A percentile compares a stretch with the other conserved stretches of the same genome.
phyloP scores from a whole-genome alignment of 2,113 vertebrate species.

The Sinocyclocheilus rhinocerous region DNA sequence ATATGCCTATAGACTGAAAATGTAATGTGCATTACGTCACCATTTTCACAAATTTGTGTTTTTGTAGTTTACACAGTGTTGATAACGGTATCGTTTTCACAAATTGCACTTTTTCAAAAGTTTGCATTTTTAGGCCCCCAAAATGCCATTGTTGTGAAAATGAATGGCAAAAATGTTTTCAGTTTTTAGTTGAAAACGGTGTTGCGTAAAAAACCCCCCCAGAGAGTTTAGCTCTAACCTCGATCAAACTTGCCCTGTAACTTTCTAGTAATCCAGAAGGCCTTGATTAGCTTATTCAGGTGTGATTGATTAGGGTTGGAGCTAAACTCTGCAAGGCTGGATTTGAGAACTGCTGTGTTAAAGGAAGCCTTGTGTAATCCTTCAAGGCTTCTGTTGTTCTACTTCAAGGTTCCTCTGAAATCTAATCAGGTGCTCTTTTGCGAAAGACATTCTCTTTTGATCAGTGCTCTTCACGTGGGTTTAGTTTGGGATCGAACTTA shows the following conservation, averaged over 20 bases:
- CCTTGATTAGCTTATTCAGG: not conserved
- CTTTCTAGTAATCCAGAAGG: not conserved
- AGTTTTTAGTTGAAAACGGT: not conserved
- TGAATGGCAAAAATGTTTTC: too few species aligned
- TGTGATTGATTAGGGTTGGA: not conserved
- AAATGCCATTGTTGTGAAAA: too few species aligned
- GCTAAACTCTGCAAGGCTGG: not conserved
- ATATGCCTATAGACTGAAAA: too few species aligned
- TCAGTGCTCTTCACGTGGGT: not conserved
- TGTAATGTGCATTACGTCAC: not conserved
- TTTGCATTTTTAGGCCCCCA: too few species aligned
- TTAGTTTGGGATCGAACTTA: not conserved
- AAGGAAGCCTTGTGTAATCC: not conserved
- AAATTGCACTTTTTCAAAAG: too few species aligned
- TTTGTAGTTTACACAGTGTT: too few species aligned
- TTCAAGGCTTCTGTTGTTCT: not conserved
- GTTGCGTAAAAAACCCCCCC: too few species aligned
- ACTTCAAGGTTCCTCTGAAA: not conserved
- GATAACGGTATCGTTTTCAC: too few species aligned
- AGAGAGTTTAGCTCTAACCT: not conserved
- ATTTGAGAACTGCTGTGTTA: not conserved
- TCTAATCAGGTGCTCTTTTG: not conserved
- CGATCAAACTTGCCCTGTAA: not conserved
- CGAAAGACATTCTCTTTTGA: not conserved
- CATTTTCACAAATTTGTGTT: too few species aligned